phyloP scores from a whole-genome alignment of 2,888 invertebrate genomes.

The Andrena chrysosceles region DNA sequence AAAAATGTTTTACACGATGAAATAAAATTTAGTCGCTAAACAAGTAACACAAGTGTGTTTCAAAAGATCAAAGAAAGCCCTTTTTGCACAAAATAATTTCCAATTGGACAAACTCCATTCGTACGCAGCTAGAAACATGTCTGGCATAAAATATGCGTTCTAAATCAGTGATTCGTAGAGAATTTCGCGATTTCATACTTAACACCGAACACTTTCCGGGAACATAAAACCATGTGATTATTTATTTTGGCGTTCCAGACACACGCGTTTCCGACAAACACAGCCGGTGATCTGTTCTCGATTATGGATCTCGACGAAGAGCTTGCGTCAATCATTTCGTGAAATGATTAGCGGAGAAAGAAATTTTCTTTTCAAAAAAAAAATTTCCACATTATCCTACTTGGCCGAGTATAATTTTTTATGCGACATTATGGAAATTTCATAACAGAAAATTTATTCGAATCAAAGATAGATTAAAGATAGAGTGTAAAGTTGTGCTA shows the following conservation, averaged over 20 bases:
- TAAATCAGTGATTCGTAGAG: conserved; percentile 26
- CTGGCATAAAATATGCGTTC: conserved; percentile 22
- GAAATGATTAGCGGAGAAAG: neutral
- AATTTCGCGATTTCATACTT: conserved; percentile 34
- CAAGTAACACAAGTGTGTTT: neutral
- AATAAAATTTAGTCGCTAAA: neutral
- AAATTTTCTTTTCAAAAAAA: neutral
- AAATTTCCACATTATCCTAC: too few relatives aligned
- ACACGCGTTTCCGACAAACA: conserved; percentile 2
- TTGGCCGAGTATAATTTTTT: neutral
- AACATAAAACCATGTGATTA: conserved; percentile 46
- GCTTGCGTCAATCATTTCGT: conserved; percentile 11
- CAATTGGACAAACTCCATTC: neutral
- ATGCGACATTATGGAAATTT: too few relatives aligned
- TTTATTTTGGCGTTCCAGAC: conserved; percentile 41
- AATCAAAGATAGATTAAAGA: too few relatives aligned
- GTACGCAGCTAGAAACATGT: neutral
- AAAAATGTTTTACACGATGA: neutral
- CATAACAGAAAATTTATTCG: too few relatives aligned
- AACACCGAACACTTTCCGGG: conserved; percentile 17
- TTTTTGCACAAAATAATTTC: neutral
- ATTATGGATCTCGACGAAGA: neutral
- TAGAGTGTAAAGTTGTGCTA: too few relatives aligned
- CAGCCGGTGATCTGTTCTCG: conserved; percentile 17
- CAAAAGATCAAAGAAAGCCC: neutral